These are phyloP conservation scores for Andinoacara biseriatus DNA, from an alignment of 2,113 vertebrate genomes.

Conservation along the genomic window DNA sequence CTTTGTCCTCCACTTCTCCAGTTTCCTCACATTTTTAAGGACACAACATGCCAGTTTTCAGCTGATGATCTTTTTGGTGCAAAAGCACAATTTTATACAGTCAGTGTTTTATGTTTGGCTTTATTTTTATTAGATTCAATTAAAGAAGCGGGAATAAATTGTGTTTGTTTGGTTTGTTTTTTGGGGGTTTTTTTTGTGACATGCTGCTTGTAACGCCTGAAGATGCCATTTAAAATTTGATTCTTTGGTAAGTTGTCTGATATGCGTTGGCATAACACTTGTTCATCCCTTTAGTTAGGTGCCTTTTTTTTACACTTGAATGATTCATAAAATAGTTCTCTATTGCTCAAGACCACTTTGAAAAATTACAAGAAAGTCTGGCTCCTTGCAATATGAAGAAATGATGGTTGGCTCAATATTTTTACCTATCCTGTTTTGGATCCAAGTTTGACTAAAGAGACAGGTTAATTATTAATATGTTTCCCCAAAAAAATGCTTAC, in stretches of 20 bases:
- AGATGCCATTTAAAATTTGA: background rate
- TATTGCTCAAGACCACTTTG: background rate
- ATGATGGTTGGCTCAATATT: background rate
- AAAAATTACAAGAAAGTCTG: background rate
- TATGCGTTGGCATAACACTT: background rate
- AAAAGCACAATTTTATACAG: background rate
- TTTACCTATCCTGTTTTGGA: conserved; percentile 3
- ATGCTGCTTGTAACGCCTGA: background rate
- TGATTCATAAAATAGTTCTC: background rate
- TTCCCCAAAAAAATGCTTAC: conserved; percentile 29
- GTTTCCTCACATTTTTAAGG: background rate
- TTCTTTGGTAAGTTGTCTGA: background rate
- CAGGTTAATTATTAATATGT: conserved; percentile 53
- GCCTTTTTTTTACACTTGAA: background rate
- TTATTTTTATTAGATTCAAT: background rate
- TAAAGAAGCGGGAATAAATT: too few species aligned
- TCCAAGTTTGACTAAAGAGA: conserved; percentile 13
- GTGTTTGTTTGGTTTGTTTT: background rate
- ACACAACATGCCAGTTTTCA: background rate
- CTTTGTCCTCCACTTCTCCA: background rate
- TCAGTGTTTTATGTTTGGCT: background rate
- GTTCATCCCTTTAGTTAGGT: background rate
- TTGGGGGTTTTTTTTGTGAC: background rate
- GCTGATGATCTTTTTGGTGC: background rate
- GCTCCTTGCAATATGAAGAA: background rate